Evolutionary conservation across 2,888 invertebrate species (phyloP), one percentile per base, ranked within the genome.

Genomic region (Drosophila atroscutellata): DNA sequence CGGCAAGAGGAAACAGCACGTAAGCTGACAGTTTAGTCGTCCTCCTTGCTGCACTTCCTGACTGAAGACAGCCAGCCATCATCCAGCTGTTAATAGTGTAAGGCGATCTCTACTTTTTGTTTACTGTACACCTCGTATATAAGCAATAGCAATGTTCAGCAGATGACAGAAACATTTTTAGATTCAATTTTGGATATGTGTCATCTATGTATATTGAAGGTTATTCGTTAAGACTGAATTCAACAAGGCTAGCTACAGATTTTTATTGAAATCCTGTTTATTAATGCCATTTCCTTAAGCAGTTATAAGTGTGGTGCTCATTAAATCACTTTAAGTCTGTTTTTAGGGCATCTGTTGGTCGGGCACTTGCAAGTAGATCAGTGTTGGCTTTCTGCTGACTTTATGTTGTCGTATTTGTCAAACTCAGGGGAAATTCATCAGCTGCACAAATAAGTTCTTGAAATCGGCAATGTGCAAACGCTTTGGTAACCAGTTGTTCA

Each of bases 21-120:
- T 75, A 85, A 86, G 83, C 86, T 77, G 84, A 83, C 80, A 74
- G 65, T 79, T 82, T 79, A 57, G 62, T 42, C 60, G 26, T 58
- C 32, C 49, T 61, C 28, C 45, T 36, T 39, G 34, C 63, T 49
- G 50, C 47, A 68, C 32, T 32, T 32, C n/a, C 8, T 34, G 4
- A 13, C 64, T 20, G 50, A 9, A 34, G 11, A 30, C 54, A n/a
- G 11, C 15, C 15, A 18, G 15, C 49, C 37, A 28, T 32, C 64
- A 37, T 24, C 56, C 62, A 76, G 67, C 72, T 73, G 76, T 83
- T 82, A 88, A 85, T 88, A 70, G 76, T 85, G 72, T 76, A 72
- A 75, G 75, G 77, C 57, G 52, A 67, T 51, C 45, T 15, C 13
- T 42, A 9, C 28, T 47, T 32, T 5, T 54, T 54, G 36, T 18